Base-by-base conservation (phyloP, 64 coral and sea anemone genomes). In the Porites australiensis region DNA sequence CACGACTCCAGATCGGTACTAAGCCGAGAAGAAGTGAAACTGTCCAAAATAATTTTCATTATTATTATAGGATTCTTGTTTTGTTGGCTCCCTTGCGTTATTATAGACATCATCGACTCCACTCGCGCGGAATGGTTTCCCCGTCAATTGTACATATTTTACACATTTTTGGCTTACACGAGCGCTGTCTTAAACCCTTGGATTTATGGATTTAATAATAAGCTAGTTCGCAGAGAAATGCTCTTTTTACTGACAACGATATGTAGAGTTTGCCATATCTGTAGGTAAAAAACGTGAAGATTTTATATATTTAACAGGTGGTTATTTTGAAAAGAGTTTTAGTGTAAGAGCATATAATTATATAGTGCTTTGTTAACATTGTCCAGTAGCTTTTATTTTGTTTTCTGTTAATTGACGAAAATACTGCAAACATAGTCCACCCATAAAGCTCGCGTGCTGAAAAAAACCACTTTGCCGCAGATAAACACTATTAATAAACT, bases 131-230 rank as follows among this genome's bases (percentile, higher is more conserved):
- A 59, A 3, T 97, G 93, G 82, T 93, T 97, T 64, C 92, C 95
- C 1, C 83, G 95, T 15, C 55, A 94, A 74, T 58, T 97, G 1
- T 97, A 97, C 88, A 0, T 97, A 2, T 64, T 93, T 3, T 97
- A 97, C 68, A 97, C 92, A 6, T 97, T 67, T 52, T 80, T 97
- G 2, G 95, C 88, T 0, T 97, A 90, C 55, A 77, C 68, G 11
- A 94, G 92, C 3, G 89, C 92, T 72, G 67, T 93, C 62, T 76
- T 97, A 37, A 97, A 97, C 16, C 95, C 95, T 2, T 87, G 89
- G 62, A 77, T 97, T n/a, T 97, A 97, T 82, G 95, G 95, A 8
- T 90, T 92, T 60, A 97, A 94, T 88, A 97, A 97, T 82, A 90
- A 94, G 16, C 61, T 93, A 64, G 88, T 97, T 74, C 84, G 95